Base-by-base conservation (phyloP, 1,140 invertebrate species). In the Papilio machaon region DNA sequence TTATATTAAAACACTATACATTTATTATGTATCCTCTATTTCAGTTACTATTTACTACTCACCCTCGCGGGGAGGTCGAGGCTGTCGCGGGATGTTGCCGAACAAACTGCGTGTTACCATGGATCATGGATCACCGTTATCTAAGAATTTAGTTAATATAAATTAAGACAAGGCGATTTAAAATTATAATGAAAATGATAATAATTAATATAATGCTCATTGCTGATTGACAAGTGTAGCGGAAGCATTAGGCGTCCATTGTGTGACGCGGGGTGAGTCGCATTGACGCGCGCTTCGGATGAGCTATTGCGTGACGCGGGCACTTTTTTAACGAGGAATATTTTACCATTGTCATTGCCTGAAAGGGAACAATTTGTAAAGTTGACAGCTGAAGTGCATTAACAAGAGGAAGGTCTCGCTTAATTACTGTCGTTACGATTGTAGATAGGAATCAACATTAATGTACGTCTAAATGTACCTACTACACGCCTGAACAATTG, bases 251-350 rank as follows among this genome's bases (percentile, higher is more conserved):
- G n/a, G 60, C 60, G 13, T 5, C 9, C 60, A 64, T 30, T 30
- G 19, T 64, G 19, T 58, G 58, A 10, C 19, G 58, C n/a, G 58
- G 58, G 60, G 60, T n/a, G 60, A 15, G 23, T 30, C 23, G 64
- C 30, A 5, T 30, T 2, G 64, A 38, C 64, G 64, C 64, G 3
- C 30, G 23, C 64, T 35, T 70, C 30, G 35, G 64, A 70, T 70
- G 64, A 70, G 23, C 11, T 70, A 70, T 70, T 35, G 64, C 64
- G 64, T 70, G 64, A 70, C 64, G 23, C 64, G 30, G 64, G 3
- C 64, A 70, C 64, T 38, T 70, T 70, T 70, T 70, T 38, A 70
- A 70, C 30, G 64, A 35, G 64, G 30, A 70, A 70, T 38, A 70
- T 70, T 58, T 60, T 70, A 17, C 64, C 30, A 70, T 70, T 35